phyloP scores from a whole-genome alignment of 2,888 invertebrate genomes.

The Elegia similella region DNA sequence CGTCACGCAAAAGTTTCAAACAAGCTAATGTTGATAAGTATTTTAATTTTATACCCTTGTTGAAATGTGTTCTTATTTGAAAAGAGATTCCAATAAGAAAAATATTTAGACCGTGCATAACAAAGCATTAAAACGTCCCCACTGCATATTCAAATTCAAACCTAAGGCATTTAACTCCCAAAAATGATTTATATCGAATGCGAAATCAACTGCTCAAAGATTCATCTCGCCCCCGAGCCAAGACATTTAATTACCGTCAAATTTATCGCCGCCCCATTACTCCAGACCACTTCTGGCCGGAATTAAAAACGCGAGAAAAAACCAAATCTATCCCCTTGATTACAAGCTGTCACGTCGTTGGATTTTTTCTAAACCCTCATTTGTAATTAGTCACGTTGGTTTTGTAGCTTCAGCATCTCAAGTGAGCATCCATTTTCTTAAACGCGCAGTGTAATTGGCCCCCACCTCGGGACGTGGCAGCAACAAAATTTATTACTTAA shows the following conservation, averaged over 20 bases:
- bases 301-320: constrained; percentile 47
- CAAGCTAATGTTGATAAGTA: no score
- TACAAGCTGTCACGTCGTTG: constrained; percentile 79
- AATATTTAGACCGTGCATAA: background rate
- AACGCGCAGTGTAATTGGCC: constrained; percentile 73
- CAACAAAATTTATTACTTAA: constrained; percentile 82
- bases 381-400: constrained; percentile 75
- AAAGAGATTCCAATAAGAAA: background rate
- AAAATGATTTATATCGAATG: constrained; percentile 40
- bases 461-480: constrained; percentile 75
- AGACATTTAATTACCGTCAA: constrained; percentile 75
- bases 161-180: constrained; percentile 28
- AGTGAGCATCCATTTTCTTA: constrained; percentile 75
- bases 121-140: background rate
- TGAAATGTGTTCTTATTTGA: no score
- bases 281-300: constrained; percentile 58
- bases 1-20: no score
- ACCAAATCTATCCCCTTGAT: constrained; percentile 76
- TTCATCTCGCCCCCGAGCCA: constrained; percentile 42
- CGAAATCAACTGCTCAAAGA: constrained; percentile 33
- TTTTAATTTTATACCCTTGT: background rate
- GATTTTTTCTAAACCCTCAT: constrained; percentile 77
- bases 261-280: constrained; percentile 74
- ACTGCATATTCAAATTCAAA: constrained; percentile 22
- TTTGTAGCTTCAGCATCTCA: constrained; percentile 43